These are phyloP conservation scores for Coreius guichenoti DNA, from an alignment of 2,797 vertebrate species.

Conservation along the genomic window DNA sequence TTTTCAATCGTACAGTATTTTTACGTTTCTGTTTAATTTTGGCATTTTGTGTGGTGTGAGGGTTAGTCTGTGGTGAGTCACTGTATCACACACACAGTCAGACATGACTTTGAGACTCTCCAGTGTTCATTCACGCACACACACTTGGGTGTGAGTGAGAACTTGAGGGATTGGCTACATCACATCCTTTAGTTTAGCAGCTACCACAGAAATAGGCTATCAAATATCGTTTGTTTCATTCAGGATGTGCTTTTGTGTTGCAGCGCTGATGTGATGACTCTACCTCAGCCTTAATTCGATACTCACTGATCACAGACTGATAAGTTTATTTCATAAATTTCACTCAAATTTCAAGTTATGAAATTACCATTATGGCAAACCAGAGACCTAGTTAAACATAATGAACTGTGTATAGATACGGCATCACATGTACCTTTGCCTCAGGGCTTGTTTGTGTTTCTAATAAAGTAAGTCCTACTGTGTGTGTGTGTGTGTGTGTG, in stretches of 20 bases:
- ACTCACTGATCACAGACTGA: neutral
- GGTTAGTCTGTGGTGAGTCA: constrained; percentile 35
- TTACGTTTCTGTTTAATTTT: neutral
- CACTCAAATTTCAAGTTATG: neutral
- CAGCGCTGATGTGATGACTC: neutral
- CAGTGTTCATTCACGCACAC: constrained; percentile 17
- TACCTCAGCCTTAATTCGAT: neutral
- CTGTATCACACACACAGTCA: neutral
- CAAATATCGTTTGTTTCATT: neutral
- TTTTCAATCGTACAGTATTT: neutral
- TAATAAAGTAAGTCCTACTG: constrained; percentile 23
- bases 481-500: constrained; percentile 45
- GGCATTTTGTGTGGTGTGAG: neutral
- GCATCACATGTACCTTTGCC: neutral
- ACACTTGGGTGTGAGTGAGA: constrained; percentile 47
- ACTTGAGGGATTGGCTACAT: neutral
- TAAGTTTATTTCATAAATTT: neutral
- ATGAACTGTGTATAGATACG: neutral
- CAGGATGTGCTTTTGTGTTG: neutral
- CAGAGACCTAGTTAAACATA: neutral
- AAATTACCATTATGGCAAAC: neutral
- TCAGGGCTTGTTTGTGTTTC: constrained; percentile 20
- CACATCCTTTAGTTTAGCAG: constrained; percentile 4
- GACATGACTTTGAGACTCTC: constrained; percentile 37
- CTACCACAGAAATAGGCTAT: neutral